phyloP scores from a whole-genome alignment of 2,113 vertebrate species.

The Ranitomeya imitator region DNA sequence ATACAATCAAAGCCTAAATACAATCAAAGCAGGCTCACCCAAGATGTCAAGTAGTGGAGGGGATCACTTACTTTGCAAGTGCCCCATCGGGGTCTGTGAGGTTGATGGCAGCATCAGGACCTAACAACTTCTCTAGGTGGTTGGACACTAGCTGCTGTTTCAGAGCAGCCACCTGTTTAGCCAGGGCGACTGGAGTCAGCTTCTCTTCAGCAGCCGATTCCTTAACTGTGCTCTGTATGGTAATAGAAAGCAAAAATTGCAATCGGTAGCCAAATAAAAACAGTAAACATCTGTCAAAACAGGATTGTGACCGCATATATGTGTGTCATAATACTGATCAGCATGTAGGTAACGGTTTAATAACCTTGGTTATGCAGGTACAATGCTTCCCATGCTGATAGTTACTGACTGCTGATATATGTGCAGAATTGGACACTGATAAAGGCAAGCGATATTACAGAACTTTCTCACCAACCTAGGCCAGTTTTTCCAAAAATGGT shows the following conservation, averaged over 20 bases:
- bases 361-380: too few relatives aligned
- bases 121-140: slow-evolving; percentile 90
- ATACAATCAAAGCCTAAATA: too few relatives aligned
- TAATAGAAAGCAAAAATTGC: neutral
- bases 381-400: too few relatives aligned
- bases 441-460: too few relatives aligned
- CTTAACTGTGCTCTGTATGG: slow-evolving; percentile 76
- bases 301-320: neutral
- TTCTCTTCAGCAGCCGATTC: slow-evolving; percentile 86
- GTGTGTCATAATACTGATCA: too few relatives aligned
- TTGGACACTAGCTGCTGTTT: slow-evolving; percentile 90
- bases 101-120: slow-evolving; percentile 86
- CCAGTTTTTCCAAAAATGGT: too few relatives aligned
- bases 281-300: neutral
- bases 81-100: slow-evolving; percentile 91
- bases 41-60: neutral
- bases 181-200: slow-evolving; percentile 85
- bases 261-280: neutral
- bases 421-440: too few relatives aligned
- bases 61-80: slow-evolving; percentile 82
- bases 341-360: too few relatives aligned
- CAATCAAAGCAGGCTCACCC: too few relatives aligned
- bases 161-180: slow-evolving; percentile 86
- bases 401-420: too few relatives aligned
- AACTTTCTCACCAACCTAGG: too few relatives aligned